These are phyloP conservation scores for Hydra vulgaris DNA, from an alignment of 30 jellyfish, hydroid and myxozoan species.

Conservation along the genomic window DNA sequence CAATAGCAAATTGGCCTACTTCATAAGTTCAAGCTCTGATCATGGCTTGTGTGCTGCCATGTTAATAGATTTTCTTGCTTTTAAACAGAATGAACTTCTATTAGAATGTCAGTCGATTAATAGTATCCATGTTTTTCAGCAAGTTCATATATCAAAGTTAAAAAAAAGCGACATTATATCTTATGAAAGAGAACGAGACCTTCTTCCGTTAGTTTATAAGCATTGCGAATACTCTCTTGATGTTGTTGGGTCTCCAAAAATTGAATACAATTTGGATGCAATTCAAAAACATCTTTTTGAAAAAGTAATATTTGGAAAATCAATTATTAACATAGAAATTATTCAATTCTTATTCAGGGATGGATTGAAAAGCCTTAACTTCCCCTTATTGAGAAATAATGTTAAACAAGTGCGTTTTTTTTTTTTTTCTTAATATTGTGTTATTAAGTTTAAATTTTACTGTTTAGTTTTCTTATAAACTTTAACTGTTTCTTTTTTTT, in stretches of 20 bases:
- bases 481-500: too few species aligned
- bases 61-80: slow-evolving; percentile 17
- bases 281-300: slow-evolving; percentile 44
- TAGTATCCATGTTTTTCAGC: background rate
- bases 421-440: background rate
- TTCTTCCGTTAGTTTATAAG: slow-evolving; percentile 46
- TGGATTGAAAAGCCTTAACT: slow-evolving; percentile 8
- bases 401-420: background rate
- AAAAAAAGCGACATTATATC: slow-evolving; percentile 10
- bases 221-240: slow-evolving; percentile 61
- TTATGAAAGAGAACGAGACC: slow-evolving; percentile 31
- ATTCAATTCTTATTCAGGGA: slow-evolving; percentile 17
- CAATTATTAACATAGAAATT: slow-evolving; percentile 15
- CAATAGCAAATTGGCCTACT: background rate
- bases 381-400: background rate
- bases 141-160: background rate
- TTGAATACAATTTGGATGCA: slow-evolving; percentile 46
- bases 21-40: slow-evolving; percentile 3
- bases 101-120: background rate
- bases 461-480: background rate
- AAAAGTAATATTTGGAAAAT: slow-evolving; percentile 34
- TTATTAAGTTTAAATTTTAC: too few species aligned
- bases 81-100: slow-evolving; percentile 10
- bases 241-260: slow-evolving; percentile 43
- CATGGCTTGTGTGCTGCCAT: slow-evolving; percentile 10